Conservation (phyloP, 2,888 invertebrate species). For the Caenorhabditis sulstoni region DNA sequence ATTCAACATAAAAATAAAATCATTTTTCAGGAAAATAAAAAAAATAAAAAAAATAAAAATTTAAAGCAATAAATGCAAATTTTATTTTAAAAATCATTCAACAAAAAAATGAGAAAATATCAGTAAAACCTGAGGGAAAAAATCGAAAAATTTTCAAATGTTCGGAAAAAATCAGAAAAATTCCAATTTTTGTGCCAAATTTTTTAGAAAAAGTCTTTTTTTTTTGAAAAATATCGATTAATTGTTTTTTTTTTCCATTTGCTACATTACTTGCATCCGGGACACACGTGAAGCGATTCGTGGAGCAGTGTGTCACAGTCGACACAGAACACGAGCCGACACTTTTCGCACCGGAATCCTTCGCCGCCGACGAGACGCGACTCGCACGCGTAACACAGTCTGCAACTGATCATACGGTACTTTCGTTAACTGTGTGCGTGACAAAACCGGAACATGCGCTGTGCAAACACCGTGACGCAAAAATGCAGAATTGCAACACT, state of each 20-base stretch:
- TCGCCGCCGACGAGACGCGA: slow-evolving; percentile 65
- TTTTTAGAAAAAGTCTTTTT: too few relatives aligned
- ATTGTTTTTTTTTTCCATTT: background rate
- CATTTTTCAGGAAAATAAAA: background rate
- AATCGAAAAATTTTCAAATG: too few relatives aligned
- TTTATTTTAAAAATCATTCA: background rate
- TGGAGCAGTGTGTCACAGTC: slow-evolving; percentile 97
- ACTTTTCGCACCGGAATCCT: slow-evolving; percentile 73
- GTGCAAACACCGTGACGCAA: too few relatives aligned
- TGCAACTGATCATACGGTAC: slow-evolving; percentile 10
- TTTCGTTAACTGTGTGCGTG: too few relatives aligned
- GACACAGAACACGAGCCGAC: slow-evolving; percentile 86
- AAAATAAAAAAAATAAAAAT: background rate
- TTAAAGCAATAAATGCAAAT: background rate
- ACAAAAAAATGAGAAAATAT: background rate
- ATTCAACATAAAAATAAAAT: background rate
- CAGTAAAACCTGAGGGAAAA: background rate
- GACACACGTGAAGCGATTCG: slow-evolving; percentile 94
- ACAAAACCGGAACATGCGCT: too few relatives aligned
- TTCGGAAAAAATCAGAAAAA: slow-evolving; percentile 11
- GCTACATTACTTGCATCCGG: slow-evolving; percentile 86
- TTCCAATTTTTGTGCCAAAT: too few relatives aligned
- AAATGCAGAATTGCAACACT: too few relatives aligned
- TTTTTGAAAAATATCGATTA: background rate
- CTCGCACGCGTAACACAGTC: slow-evolving; percentile 74